These are phyloP conservation scores for Channa argus DNA, from an alignment of 2,113 vertebrate species.

Conservation along the genomic window DNA sequence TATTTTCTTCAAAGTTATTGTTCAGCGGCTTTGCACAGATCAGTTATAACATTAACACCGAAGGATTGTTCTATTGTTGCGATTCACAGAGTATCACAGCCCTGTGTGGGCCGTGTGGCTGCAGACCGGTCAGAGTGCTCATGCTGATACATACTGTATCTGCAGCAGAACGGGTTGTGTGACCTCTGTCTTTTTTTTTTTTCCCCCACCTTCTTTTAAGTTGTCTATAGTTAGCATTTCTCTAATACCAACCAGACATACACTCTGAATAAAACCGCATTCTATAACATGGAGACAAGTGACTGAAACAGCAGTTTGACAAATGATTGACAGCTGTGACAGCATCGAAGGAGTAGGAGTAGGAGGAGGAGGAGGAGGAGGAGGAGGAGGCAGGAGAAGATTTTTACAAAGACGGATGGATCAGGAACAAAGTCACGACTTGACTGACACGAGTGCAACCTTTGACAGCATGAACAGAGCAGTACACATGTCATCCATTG, in stretches of 20 bases:
- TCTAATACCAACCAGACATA: too few species aligned
- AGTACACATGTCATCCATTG: not conserved
- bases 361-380: too few species aligned
- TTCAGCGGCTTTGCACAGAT: not conserved
- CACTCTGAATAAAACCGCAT: conserved; percentile 12
- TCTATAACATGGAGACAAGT: not conserved
- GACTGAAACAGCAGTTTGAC: conserved; percentile 30
- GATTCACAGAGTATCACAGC: too few species aligned
- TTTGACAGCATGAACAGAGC: conserved; percentile 23
- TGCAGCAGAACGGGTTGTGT: not conserved
- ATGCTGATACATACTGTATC: not conserved
- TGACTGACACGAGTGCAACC: conserved; percentile 2
- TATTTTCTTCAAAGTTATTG: conserved; percentile 16
- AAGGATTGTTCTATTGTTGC: too few species aligned
- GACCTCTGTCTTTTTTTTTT: conserved; percentile 4
- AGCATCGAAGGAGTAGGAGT: conserved; percentile 3
- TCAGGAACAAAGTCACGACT: not conserved
- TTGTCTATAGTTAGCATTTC: too few species aligned
- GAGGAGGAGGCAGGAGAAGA: not conserved
- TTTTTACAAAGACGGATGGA: conserved; percentile 6
- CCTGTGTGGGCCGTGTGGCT: too few species aligned
- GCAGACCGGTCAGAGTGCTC: too few species aligned
- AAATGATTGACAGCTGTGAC: conserved; percentile 35
- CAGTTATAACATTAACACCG: too few species aligned
- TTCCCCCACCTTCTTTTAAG: too few species aligned